phyloP scores from a whole-genome alignment of 2,797 vertebrate species.

The Poliocrania exsul region DNA sequence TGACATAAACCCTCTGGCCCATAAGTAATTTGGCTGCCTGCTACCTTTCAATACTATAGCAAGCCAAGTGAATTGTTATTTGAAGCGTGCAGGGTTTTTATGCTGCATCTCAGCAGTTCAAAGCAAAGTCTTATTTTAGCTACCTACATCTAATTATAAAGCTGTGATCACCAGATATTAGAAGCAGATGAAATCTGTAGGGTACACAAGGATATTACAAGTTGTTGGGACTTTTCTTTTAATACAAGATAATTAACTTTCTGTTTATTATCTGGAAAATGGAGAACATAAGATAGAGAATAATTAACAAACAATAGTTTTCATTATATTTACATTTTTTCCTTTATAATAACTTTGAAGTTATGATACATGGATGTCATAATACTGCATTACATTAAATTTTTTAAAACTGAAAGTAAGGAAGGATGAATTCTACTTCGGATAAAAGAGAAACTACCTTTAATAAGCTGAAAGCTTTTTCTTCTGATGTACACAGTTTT shows the following conservation, averaged over 20 bases:
- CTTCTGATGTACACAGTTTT: neutral
- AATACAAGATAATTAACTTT: neutral
- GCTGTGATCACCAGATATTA: neutral
- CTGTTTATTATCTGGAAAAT: neutral
- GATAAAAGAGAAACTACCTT: neutral
- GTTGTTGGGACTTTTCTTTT: neutral
- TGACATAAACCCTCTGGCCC: neutral
- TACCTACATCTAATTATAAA: neutral
- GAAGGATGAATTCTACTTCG: neutral
- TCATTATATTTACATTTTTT: neutral
- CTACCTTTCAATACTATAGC: neutral
- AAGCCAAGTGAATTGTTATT: neutral
- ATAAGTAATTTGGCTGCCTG: neutral
- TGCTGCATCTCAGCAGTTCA: neutral
- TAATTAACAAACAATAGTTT: neutral
- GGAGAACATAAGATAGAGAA: neutral
- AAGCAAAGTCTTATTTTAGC: conserved; percentile 12
- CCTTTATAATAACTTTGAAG: neutral
- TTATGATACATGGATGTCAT: neutral
- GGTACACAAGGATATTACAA: neutral
- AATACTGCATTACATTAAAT: neutral
- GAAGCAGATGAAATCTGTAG: neutral
- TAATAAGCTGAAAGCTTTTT: neutral
- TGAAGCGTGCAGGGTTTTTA: neutral
- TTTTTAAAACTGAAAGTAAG: neutral